Conservation (phyloP, 2,113 vertebrate genomes). For the Fregata magnificens region DNA sequence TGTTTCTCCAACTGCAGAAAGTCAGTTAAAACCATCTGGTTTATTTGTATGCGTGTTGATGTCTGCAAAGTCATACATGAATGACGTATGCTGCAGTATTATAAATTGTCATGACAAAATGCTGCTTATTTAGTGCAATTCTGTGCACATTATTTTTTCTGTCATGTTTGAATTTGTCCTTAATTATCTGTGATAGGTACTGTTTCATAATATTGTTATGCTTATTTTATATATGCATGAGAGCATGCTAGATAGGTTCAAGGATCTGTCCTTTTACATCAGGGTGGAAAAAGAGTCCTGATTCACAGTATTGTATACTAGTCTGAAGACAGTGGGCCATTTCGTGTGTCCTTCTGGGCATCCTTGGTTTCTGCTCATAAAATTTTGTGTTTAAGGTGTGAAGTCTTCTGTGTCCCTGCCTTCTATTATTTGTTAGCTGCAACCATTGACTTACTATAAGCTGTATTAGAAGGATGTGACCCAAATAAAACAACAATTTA, state of each 20-base stretch:
- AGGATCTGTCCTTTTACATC: background rate
- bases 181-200: background rate
- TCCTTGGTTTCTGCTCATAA: background rate
- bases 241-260: background rate
- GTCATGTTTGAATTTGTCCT: background rate
- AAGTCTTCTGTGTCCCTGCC: background rate
- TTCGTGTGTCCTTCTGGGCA: background rate
- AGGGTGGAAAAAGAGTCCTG: background rate
- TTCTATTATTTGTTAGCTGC: background rate
- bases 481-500: background rate
- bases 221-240: background rate
- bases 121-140: background rate
- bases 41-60: background rate
- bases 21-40: rapidly evolving
- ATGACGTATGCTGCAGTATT: background rate
- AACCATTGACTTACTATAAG: background rate
- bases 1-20: background rate
- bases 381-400: background rate
- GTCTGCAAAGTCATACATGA: background rate
- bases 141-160: background rate
- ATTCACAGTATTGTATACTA: too few species aligned
- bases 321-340: background rate
- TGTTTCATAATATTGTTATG: background rate
- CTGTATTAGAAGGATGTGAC: background rate
- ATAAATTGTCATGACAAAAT: background rate